Base-by-base conservation (phyloP, 2,113 vertebrate species). In the Mesembrinibis cayennensis region DNA sequence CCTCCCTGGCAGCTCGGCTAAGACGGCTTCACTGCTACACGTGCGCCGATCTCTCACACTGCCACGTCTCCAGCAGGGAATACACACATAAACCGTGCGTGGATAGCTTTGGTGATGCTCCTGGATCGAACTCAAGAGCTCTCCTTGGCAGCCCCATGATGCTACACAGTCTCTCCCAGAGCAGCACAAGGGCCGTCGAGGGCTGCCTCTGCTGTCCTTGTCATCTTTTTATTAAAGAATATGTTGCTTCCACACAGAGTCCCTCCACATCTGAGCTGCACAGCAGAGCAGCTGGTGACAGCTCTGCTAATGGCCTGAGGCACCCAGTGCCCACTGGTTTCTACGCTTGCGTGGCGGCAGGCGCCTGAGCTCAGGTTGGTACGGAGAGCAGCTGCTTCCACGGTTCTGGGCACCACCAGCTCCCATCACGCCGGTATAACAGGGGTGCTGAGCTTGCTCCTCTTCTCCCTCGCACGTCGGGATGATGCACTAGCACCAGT, bases 21-120 rank as follows among this genome's bases (percentile, higher is more conserved):
- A 50, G 55, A 11, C 0, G 0, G 49, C n/a, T 56, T 62, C 9
- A 3, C 21, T 15, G 62, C 82, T 32, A 42, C 52, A 65, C 19
- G 2, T 0, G 3, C 84, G 16, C 69, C 9, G 0, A 9, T 13
- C 44, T 44, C 82, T 71, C 49, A 25, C 32, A 1, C 36, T 40
- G 66, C 71, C 36, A 3, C 0, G 2, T 52, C 44, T 53, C 44
- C 58, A 53, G 27, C 27, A 6, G 25, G 20, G 42, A 82, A 34
- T 1, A 2, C 18, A 1, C n/a, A 2, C 0, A 11, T 1, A 3
- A 49, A n/a, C 27, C 1, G 0, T 0, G 4, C 50, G 29, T 1
- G 18, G 49, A 19, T 6, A 34, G 47, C 11, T 78, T 15, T 55
- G 59, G n/a, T 20, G 77, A 49, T 9, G 71, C 66, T 73, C 42